Base-by-base conservation (phyloP, 1,140 invertebrate genomes). In the Hylaeus anthracinus region DNA sequence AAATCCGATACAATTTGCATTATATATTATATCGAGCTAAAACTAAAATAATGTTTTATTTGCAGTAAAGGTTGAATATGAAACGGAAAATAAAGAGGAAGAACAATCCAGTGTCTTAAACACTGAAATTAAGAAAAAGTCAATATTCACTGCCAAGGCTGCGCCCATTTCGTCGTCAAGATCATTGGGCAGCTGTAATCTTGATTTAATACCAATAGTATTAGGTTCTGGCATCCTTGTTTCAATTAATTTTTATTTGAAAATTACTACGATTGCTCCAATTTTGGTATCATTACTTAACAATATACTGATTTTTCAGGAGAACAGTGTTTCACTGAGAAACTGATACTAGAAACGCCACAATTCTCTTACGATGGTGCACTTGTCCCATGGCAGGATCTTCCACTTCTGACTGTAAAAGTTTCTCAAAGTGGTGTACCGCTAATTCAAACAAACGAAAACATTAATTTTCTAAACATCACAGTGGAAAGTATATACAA, bases 401-500 rank as follows among this genome's bases (percentile, higher is more conserved):
- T 91, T 43, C 83, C 89, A 12, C 69, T 69, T 4, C 53, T 91
- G 43, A 83, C 81, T 0, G 14, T 87, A 14, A 85, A 80, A 0
- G 37, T 86, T 5, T 56, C 2, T 0, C 79, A 79, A 26, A 15
- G 82, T 2, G 60, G 75, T 2, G 5, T 14, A 1, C 26, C 71
- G 9, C 63, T 87, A 41, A 82, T 83, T 39, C 58, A 81, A 6
- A 10, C 65, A 26, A 39, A 85, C 6, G 45, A 60, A 3, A 10
- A 41, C 3, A 48, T 83, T 1, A 90, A 91, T 72, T 85, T 86
- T 84, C 15, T 91, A 0, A 86, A 58, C 26, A 70, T 91, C 5
- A 91, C 89, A 0, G 41, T 91, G 1, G 90, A 90, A 69, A 90
- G 86, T 53, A 86, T 91, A 51, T 88, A 90, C 56, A 91, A 91